Conservation (phyloP, 2,888 invertebrate species). For the Megastigmus dorsalis region DNA sequence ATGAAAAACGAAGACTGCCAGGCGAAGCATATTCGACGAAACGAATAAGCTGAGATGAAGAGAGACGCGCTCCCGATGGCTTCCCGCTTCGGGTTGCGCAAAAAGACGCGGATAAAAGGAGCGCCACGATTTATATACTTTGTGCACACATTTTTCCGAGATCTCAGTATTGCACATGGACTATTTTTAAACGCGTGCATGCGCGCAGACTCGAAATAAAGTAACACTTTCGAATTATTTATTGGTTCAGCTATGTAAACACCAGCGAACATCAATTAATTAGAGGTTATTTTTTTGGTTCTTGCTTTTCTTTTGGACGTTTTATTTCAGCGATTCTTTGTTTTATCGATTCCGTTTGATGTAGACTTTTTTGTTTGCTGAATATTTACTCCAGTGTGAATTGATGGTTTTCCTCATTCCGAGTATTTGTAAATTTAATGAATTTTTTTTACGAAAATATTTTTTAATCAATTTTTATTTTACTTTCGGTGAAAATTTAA, state of each 20-base stretch:
- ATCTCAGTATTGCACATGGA: not conserved
- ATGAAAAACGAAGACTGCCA: no score
- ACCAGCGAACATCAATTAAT: conserved; percentile 51
- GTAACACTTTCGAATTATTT: conserved; percentile 13
- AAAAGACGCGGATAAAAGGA: not conserved
- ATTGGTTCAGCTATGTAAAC: conserved; percentile 57
- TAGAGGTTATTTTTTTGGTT: conserved; percentile 31
- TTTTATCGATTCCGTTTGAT: no score
- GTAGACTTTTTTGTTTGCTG: no score
- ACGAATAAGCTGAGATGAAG: not conserved
- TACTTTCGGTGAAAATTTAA: no score
- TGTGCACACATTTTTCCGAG: not conserved
- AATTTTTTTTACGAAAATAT: not conserved
- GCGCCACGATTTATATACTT: conserved; percentile 1
- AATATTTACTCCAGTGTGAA: no score
- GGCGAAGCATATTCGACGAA: not conserved
- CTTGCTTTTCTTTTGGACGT: no score
- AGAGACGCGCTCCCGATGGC: not conserved
- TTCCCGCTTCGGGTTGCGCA: not conserved
- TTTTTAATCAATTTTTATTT: no score
- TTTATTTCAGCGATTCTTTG: no score
- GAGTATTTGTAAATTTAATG: not conserved
- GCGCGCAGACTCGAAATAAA: not conserved
- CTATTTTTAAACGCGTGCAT: conserved; percentile 2
- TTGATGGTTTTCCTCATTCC: not conserved